Base-by-base conservation (phyloP, 2,888 invertebrate genomes). In the Scrobipalpa costella region DNA sequence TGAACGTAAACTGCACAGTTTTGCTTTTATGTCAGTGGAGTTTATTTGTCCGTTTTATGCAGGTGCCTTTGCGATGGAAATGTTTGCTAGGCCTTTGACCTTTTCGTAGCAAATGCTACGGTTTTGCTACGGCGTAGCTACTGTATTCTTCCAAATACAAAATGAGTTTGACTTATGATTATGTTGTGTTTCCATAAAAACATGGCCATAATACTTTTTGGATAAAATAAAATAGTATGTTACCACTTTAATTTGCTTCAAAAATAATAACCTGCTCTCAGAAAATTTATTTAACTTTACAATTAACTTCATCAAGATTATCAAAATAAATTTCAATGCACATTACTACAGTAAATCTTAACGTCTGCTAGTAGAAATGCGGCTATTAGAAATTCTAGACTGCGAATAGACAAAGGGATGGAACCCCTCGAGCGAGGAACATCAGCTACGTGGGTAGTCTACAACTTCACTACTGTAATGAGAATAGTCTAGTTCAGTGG, bases 401-500 rank as follows among this genome's bases (percentile, higher is more conserved):
- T 3, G 15, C 44, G 1, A n/a, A n/a, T 7, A 44, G n/a, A 44
- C 44, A 44, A 44, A 44, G 36, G 15, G 44, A n/a, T 15, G 44
- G 15, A 44, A 5, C n/a, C 44, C 44, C 44, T 44, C 44, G 15
- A 44, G 44, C n/a, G 44, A 44, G 6, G 3, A 44, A 15, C 5
- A 9, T 44, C 15, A 15, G 15, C 44, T 15, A 44, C 15, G 44
- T 44, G 44, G 44, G 44, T 44, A 44, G 44, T 44, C 44, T 44
- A 15, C 44, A 44, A 44, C 11, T 6, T 44, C 44, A 44, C 6
- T 13, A 2, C 44, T n/a, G 15, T 15, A 5, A 15, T 44, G 15
- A 44, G 44, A 44, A 44, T 44, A 15, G n/a, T 44, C n/a, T 44
- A 9, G 44, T 44, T 44, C 44, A 44, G 15, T 44, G 44, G 15